A percentile compares a stretch with the other conserved stretches of the same genome.
phyloP scores from a whole-genome alignment of 64 coral and sea anemone genomes.

The Orbicella faveolata region DNA sequence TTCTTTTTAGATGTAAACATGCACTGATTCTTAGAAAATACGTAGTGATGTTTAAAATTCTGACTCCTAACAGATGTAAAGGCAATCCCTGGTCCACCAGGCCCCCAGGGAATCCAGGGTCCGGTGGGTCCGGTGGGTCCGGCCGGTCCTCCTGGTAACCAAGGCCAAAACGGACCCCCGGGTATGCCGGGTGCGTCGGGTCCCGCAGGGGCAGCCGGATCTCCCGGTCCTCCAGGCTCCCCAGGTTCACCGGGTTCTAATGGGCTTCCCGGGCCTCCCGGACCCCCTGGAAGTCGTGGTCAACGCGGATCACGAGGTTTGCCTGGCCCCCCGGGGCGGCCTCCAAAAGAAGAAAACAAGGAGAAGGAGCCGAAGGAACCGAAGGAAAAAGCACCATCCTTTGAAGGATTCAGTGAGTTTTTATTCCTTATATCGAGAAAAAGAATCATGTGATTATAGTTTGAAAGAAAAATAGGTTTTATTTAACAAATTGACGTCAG shows the following conservation, averaged over 20 bases:
- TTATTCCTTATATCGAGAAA: background rate
- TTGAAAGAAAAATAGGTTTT: background rate
- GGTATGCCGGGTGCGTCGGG: conserved; percentile 31
- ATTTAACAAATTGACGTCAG: no score
- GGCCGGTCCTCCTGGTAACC: conserved; percentile 25
- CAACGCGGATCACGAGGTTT: conserved; percentile 25
- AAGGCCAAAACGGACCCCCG: background rate
- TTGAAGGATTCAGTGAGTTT: conserved; percentile 42
- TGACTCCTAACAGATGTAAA: conserved; percentile 16
- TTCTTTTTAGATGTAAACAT: no score
- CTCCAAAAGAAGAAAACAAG: background rate
- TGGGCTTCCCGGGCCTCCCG: conserved; percentile 37
- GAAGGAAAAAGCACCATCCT: background rate
- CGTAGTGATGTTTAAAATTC: background rate
- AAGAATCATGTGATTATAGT: background rate
- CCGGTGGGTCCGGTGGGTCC: background rate
- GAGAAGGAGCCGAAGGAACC: background rate
- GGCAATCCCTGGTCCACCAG: conserved; percentile 47
- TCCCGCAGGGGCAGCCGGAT: conserved; percentile 18
- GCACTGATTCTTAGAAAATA: no score
- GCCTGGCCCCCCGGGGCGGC: conserved; percentile 25
- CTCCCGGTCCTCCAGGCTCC: conserved; percentile 31
- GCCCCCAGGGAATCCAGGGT: conserved; percentile 40
- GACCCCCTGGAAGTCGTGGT: conserved; percentile 26
- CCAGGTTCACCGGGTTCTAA: conserved; percentile 26